Conservation (phyloP, 1,140 invertebrate genomes). For the Melanaphis sacchari region DNA sequence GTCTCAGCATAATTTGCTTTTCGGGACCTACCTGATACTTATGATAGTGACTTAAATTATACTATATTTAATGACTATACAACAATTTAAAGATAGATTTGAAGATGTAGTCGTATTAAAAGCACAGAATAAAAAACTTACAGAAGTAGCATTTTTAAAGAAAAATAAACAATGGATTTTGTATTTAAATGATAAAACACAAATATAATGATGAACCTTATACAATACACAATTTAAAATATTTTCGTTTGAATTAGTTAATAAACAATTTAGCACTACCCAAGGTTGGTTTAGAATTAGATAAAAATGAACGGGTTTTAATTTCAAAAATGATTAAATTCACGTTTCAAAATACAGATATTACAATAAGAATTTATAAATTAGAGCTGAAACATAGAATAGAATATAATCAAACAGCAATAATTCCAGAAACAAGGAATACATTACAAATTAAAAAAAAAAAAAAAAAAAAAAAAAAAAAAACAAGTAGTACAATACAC, state of each 20-base stretch:
- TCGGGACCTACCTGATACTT: too few relatives aligned
- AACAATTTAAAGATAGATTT: not conserved
- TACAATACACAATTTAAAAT: not conserved
- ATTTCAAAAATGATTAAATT: not conserved
- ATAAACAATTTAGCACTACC: not conserved
- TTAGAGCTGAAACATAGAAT: too few relatives aligned
- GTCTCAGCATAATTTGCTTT: too few relatives aligned
- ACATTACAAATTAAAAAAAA: too few relatives aligned
- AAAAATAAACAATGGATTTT: not conserved
- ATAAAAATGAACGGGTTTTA: not conserved
- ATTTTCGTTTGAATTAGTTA: not conserved
- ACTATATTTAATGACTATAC: too few relatives aligned
- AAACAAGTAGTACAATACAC: too few relatives aligned
- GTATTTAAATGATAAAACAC: not conserved
- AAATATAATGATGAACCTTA: not conserved
- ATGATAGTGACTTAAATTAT: too few relatives aligned
- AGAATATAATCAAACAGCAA: too few relatives aligned
- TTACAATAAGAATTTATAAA: not conserved
- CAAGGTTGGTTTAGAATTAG: not conserved
- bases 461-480: too few relatives aligned
- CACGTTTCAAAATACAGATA: not conserved
- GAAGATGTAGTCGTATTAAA: not conserved
- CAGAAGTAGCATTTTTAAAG: not conserved
- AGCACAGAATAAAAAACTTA: not conserved
- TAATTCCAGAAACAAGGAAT: too few relatives aligned